Base-by-base conservation (phyloP, 2,888 invertebrate species). In the Drosophila bunnanda region DNA sequence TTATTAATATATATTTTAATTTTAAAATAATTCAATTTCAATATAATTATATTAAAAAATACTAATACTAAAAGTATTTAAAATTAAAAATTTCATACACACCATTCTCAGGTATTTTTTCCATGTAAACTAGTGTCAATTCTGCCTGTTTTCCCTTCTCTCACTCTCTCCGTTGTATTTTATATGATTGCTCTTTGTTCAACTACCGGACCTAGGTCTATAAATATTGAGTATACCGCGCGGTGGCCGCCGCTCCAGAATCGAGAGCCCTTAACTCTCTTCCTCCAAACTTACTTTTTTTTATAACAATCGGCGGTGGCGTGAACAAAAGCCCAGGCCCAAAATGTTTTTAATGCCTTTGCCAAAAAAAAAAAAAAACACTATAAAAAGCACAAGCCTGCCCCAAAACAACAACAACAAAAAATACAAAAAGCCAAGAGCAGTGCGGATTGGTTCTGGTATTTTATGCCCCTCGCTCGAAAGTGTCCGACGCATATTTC, bases 401-500 rank as follows among this genome's bases (percentile, higher is more conserved):
- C 61, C 53, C 69, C 54, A 46, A 70, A 66, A 66, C 38, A 66
- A 65, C 25, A 66, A 43, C 59, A 65, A 25, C 25, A 25, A 25
- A 25, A 53, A 62, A 70, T 75, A 70, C 59, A 78, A 55, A 78
- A 76, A 79, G 38, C 75, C 59, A 58, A 72, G 67, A 56, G 69
- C 62, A 58, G 48, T 69, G 52, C 50, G 39, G 61, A 54, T 72
- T 58, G 70, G 60, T 75, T 78, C 76, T 81, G 88, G 77, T 88
- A 82, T 80, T 78, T 85, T 82, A 84, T 77, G 78, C 71, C 76
- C 66, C 76, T 83, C 66, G 59, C 76, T 80, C 76, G 66, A 85
- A 81, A 84, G 77, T 84, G 69, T 72, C 68, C 85, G 76, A 69
- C 76, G 86, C 88, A 83, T 83, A 83, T 78, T 83, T 88, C 83